phyloP scores from a whole-genome alignment of 2,888 invertebrate genomes.

The Torymus tubicola region DNA sequence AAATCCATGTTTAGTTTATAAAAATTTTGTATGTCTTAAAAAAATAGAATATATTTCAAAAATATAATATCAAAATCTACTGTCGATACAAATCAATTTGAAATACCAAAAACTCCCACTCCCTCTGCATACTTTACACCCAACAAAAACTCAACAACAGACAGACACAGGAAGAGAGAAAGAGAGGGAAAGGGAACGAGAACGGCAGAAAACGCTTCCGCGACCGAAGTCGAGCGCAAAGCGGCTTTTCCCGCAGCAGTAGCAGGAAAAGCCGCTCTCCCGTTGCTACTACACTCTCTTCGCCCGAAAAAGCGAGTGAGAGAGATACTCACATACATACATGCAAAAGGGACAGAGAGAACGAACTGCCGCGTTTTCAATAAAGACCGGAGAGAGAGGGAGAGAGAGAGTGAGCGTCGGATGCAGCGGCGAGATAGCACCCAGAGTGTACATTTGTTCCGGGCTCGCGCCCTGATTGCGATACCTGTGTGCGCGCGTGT shows the following conservation, averaged over 20 bases:
- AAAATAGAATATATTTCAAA: no score
- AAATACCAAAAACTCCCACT: no score
- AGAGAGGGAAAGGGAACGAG: neutral
- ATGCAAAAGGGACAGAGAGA: neutral
- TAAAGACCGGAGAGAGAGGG: slow-evolving; percentile 14
- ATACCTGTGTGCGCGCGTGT: slow-evolving; percentile 54
- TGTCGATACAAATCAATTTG: no score
- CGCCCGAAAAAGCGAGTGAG: neutral
- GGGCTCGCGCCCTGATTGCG: slow-evolving; percentile 70
- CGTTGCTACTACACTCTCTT: neutral
- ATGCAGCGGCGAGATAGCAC: neutral
- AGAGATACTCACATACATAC: neutral
- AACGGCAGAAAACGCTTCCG: slow-evolving; percentile 5
- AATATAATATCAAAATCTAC: no score
- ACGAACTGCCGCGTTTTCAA: slow-evolving; percentile 31
- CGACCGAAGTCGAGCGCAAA: slow-evolving; percentile 16
- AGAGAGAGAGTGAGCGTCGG: neutral
- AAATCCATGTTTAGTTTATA: no score
- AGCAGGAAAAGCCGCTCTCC: neutral
- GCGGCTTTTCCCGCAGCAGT: slow-evolving; percentile 25
- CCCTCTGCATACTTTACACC: no score
- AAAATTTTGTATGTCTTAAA: no score
- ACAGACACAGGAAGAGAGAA: no score
- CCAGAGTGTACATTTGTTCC: slow-evolving; percentile 69
- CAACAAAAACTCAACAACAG: no score